Evolutionary conservation across 2,888 invertebrate genomes (phyloP), one percentile per base, ranked within the genome.

Genomic region (Hydropsyche betteni): DNA sequence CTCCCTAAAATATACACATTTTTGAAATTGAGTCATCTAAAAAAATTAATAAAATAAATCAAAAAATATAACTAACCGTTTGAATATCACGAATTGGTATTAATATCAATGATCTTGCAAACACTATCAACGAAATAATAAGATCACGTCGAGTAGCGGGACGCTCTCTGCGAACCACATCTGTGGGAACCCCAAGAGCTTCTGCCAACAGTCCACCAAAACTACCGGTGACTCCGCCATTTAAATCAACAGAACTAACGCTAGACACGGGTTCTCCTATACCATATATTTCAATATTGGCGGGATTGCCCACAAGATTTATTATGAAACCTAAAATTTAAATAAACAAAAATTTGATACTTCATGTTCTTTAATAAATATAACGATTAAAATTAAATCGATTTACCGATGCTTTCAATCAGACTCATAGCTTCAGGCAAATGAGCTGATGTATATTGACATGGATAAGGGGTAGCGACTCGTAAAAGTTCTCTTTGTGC

Each of bases 171-270:
- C 89, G 89, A 82, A 90, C 89, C 80, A 89, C 89, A 73, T 86
- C 85, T 12, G 88, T 85, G 80, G 90, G 91, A 0, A 90, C 89
- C 0, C 92, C 90, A 69, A 93, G 85, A 7, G 92, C 90, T 76
- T 90, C 93, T 2, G 93, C 93, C 84, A 94, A 93, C 80, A 94
- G 86, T 76, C 94, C 94, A 80, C 93, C 93, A 79, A 93, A 91
- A 74, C 90, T 89, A 79, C 90, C 90, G 38, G 88, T 85, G 75
- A 88, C 86, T 76, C 87, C 85, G 80, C 86, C 81, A 80, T 82
- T 81, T 83, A 84, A 82, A 80, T 84, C 81, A 81, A 84, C 83
- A 7, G 84, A 83, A n/a, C 82, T 83, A 77, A 64, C 81, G 2
- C 71, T 69, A 79, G 83, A 86, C 75, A 84, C 84, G 16, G 86